Base-by-base conservation (phyloP, 2,113 vertebrate genomes). In the Leptobrachium ailaonicum region DNA sequence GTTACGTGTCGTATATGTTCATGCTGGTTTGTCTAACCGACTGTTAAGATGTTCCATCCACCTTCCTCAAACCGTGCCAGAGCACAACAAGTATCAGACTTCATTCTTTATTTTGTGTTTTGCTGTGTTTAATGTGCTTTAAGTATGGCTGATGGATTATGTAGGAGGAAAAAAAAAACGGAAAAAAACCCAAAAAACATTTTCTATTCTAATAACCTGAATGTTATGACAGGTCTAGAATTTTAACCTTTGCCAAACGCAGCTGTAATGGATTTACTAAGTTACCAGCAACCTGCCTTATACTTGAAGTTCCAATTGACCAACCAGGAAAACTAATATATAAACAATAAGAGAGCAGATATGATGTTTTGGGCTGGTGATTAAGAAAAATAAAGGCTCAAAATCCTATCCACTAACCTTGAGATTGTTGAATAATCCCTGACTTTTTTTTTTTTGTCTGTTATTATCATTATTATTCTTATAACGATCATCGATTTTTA, bases 1-100 rank as follows among this genome's bases (percentile, higher is more conserved):
- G 84, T 88, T 91, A 89, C 87, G 92, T 85, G 88, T 94, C 88
- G 69, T 90, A 12, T 82, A 43, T 89, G 89, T 91, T 86, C 87
- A 77, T 86, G 87, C 92, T 80, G 71, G 71, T 74, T 85, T 90
- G 84, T 92, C 84, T 87, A 88, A 89, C 88, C 87, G 87, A 84
- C 86, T 75, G 79, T 84, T 87, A 83, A 71, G 82, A 44, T 87
- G 88, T 91, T 87, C 86, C 87, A 83, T 86, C 76, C 90, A 90
- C 91, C 84, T 87, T 87, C 85, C 90, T 82, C 85, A 88, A 85
- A 85, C 85, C 79, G 82, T 80, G 63, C 86, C 84, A 42, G 41
- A 88, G 90, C 87, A 84, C 85, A 84, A 32, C 72, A 84, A 86
- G 79, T 87, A 74, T 58, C 73, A 85, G 73, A 85, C 81, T 85